These are phyloP conservation scores for Peromyscus leucopus DNA, from an alignment of 2,113 vertebrate species.

Conservation along the genomic window DNA sequence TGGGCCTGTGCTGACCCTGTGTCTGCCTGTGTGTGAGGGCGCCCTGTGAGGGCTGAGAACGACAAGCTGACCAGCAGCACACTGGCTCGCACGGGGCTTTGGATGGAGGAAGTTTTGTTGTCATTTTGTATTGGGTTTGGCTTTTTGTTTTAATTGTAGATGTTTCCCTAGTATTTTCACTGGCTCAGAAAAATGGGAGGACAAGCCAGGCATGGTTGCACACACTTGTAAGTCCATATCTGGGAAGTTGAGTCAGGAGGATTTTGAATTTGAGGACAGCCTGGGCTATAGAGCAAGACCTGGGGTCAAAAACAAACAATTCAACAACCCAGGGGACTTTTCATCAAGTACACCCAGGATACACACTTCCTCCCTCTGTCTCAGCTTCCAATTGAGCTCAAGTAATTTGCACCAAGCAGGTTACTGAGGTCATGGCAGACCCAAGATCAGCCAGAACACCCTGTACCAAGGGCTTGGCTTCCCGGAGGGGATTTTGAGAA, in stretches of 20 bases:
- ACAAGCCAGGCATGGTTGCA: not conserved
- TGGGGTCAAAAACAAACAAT: not conserved
- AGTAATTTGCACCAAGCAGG: not conserved
- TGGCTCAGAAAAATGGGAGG: not conserved
- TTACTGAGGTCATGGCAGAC: not conserved
- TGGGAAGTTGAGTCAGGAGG: not conserved
- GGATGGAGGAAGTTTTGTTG: not conserved
- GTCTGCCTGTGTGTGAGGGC: rapidly evolving
- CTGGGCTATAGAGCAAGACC: not conserved
- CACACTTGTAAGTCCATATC: not conserved
- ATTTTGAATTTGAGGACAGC: not conserved
- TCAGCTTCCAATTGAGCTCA: not conserved
- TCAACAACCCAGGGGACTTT: not conserved
- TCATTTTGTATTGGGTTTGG: not conserved
- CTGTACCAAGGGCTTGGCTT: not conserved
- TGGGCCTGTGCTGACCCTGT: rapidly evolving
- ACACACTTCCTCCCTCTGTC: not conserved
- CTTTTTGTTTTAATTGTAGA: not conserved
- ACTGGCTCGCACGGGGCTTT: not conserved
- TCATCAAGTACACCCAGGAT: not conserved
- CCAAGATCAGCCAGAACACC: not conserved
- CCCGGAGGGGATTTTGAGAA: not conserved
- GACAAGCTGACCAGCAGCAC: not conserved
- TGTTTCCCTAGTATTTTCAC: not conserved
- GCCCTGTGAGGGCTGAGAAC: not conserved